phyloP scores from a whole-genome alignment of 1,140 invertebrate genomes.

The Ceratosolen solmsi region DNA sequence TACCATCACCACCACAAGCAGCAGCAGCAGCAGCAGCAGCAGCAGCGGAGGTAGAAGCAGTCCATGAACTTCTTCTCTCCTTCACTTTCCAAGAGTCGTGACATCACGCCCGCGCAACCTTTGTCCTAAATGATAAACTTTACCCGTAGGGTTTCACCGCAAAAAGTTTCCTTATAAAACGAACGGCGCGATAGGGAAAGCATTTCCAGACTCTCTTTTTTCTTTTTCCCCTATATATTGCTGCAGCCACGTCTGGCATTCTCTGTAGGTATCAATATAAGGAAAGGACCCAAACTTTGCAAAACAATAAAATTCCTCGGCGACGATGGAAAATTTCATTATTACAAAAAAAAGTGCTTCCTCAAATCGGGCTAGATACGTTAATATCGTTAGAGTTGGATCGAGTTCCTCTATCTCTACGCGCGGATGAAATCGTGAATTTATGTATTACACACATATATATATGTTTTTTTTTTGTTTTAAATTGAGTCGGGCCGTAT shows the following conservation, averaged over 20 bases:
- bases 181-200: constrained; percentile 63
- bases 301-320: constrained; percentile 6
- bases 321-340: not conserved
- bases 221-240: constrained; percentile 50
- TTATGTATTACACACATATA: not conserved
- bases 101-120: constrained; percentile 56
- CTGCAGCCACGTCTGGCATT: constrained; percentile 37
- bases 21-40: not conserved
- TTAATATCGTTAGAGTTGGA: not conserved
- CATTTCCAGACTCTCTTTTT: constrained; percentile 60
- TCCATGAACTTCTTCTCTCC: constrained; percentile 31
- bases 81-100: constrained; percentile 44
- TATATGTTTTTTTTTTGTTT: no score
- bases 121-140: constrained; percentile 69
- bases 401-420: not conserved
- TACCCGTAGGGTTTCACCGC: constrained; percentile 56
- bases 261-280: constrained; percentile 34
- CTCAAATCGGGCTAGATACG: not conserved
- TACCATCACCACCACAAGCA: not conserved
- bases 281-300: not conserved
- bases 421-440: not conserved
- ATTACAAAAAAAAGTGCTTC: constrained; percentile 4
- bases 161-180: constrained; percentile 65
- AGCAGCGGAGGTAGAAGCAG: not conserved
- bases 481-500: no score